Conservation (phyloP, 2,888 invertebrate species). For the Hofmannophila pseudospretella region DNA sequence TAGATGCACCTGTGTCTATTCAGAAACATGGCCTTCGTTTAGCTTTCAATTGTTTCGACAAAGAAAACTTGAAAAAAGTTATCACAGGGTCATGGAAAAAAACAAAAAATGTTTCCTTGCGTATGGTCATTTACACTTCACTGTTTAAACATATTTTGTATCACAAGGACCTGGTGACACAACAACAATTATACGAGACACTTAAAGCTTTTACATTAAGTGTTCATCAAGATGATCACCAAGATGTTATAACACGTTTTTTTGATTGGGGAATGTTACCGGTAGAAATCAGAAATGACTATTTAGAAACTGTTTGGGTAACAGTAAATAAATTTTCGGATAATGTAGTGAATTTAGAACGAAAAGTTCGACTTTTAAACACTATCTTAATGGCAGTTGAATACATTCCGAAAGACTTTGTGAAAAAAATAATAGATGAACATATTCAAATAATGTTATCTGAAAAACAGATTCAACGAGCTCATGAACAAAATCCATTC, state of each 20-base stretch:
- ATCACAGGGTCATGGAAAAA: constrained; percentile 28
- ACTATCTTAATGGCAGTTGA: constrained; percentile 23
- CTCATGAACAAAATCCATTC: neutral
- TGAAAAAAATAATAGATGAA: constrained; percentile 28
- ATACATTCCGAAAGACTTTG: constrained; percentile 25
- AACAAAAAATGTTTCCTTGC: constrained; percentile 36
- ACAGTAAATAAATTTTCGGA: constrained; percentile 30
- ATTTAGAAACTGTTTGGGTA: constrained; percentile 31
- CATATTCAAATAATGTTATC: constrained; percentile 26
- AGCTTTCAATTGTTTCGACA: constrained; percentile 31
- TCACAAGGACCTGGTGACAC: constrained; percentile 16
- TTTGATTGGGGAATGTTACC: constrained; percentile 21
- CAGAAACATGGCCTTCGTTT: constrained; percentile 40
- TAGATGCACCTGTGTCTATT: constrained; percentile 34
- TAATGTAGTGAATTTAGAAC: constrained; percentile 23
- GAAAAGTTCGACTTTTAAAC: constrained; percentile 22
- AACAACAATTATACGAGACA: constrained; percentile 30
- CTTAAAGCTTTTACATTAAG: constrained; percentile 33
- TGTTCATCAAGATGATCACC: constrained; percentile 38
- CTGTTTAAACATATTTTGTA: constrained; percentile 23
- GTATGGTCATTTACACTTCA: constrained; percentile 28
- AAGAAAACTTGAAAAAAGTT: constrained; percentile 24
- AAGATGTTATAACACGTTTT: constrained; percentile 30
- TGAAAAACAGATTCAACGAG: constrained; percentile 13
- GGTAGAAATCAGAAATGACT: constrained; percentile 22